Conservation (phyloP, 2,113 vertebrate species). For the Gadus chalcogrammus region DNA sequence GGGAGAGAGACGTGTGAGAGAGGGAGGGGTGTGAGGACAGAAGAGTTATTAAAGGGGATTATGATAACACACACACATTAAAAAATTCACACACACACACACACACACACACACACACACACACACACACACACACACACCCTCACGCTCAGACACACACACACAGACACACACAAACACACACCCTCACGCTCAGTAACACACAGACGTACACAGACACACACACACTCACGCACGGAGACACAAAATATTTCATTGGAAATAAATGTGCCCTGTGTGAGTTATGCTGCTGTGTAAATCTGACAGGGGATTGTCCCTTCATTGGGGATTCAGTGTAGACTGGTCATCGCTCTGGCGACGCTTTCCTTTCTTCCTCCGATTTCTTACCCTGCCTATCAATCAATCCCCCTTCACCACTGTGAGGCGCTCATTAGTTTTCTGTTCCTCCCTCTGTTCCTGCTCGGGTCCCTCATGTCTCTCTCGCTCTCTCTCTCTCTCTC, state of each 20-base stretch:
- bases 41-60: background rate
- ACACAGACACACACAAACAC: background rate
- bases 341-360: no score
- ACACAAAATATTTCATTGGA: background rate
- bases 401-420: no score
- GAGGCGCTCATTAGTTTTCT: no score
- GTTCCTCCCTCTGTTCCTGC: no score
- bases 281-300: no score
- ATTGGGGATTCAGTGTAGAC: no score
- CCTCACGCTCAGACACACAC: constrained; percentile 14
- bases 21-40: background rate
- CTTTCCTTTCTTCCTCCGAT: no score
- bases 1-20: background rate
- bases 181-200: background rate
- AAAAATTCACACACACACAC: constrained; percentile 8
- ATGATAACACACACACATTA: background rate
- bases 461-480: no score
- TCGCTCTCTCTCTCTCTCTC: no score
- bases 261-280: no score
- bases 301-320: no score
- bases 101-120: background rate
- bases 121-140: constrained; percentile 22
- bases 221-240: constrained; percentile 22
- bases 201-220: constrained; percentile 22
- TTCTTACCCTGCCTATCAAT: no score